Conservation (phyloP, 2,113 vertebrate species). For the mouse (Mus musculus) region GRCm39 chr7:72806501-72807000, state of each 20-base stretch:
- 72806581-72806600: background rate
- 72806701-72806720: background rate
- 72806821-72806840: background rate
- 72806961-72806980: background rate
- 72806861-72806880: background rate
- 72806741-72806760: rapidly evolving
- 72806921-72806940: conserved; percentile 1
- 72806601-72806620: background rate
- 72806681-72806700: background rate
- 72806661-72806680: background rate
- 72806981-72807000: background rate
- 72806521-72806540: background rate
- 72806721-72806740: background rate
- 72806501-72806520: no score
- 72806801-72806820: background rate
- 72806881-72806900: background rate
- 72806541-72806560: background rate
- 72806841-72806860: background rate
- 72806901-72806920: background rate
- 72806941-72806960: background rate
- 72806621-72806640: background rate
- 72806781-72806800: background rate
- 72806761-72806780: rapidly evolving
- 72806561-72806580: background rate
- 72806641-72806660: background rate